phyloP scores from a whole-genome alignment of 2,113 vertebrate genomes.

The Dipodomys merriami region DNA sequence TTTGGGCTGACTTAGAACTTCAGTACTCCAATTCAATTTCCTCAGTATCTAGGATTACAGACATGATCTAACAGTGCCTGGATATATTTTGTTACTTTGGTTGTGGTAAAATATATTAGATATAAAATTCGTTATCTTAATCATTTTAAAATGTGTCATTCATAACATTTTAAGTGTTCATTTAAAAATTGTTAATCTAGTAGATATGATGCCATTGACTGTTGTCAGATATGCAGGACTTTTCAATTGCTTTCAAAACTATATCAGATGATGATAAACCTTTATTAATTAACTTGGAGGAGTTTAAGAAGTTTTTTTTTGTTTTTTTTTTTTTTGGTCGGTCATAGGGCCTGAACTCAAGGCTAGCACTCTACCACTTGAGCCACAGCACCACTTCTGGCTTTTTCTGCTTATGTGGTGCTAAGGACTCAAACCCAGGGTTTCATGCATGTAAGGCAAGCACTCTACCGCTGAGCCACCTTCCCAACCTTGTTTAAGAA shows the following conservation, averaged over 20 bases:
- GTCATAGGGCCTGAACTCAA: no score
- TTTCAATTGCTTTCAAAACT: neutral
- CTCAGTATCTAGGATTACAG: no score
- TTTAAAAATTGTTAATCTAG: neutral
- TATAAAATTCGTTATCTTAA: neutral
- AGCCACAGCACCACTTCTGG: no score
- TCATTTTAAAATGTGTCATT: neutral
- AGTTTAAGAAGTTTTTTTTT: neutral
- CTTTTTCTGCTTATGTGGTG: no score
- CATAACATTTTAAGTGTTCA: neutral
- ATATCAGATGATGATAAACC: neutral
- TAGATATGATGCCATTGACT: neutral
- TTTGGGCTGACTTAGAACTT: no score
- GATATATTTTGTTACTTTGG: slow-evolving; percentile 22
- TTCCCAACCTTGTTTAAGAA: neutral
- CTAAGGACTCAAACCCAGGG: no score
- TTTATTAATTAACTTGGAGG: neutral
- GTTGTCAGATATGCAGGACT: neutral
- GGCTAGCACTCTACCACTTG: no score
- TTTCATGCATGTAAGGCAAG: no score
- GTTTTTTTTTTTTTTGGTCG: no score
- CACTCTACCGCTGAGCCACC: no score
- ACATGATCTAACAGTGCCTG: no score
- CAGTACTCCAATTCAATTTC: no score
- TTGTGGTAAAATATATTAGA: neutral